Conservation (phyloP, 92 coral and sea anemone species). For the Bergia puertoricense region DNA sequence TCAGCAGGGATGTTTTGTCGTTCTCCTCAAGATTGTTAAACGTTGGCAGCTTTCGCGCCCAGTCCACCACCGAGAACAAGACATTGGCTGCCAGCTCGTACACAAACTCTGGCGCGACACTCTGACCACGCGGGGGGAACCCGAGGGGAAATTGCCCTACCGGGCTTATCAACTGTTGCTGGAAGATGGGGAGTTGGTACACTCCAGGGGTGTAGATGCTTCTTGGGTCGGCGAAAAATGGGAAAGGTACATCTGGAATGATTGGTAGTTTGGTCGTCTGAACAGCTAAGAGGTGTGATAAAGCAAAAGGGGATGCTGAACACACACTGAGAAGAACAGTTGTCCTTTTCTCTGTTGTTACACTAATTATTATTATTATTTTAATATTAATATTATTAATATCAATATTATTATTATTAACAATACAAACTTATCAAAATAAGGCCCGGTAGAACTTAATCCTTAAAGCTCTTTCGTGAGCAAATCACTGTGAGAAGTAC, state of each 20-base stretch:
- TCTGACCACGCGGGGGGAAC: conserved; percentile 64
- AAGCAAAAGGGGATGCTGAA: background rate
- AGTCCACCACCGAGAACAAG: conserved; percentile 87
- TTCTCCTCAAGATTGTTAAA: conserved; percentile 72
- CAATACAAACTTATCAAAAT: no score
- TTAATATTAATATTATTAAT: no score
- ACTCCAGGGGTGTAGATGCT: conserved; percentile 71
- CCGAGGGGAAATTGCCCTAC: conserved; percentile 66
- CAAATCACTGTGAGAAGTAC: no score
- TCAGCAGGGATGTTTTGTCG: conserved; percentile 73
- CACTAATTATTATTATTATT: no score
- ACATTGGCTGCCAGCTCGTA: conserved; percentile 91
- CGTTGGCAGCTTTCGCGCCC: conserved; percentile 86
- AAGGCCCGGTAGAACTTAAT: no score
- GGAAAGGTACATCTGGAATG: conserved; percentile 70
- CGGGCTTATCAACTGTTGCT: conserved; percentile 61
- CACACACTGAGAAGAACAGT: background rate
- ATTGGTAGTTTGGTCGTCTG: conserved; percentile 87
- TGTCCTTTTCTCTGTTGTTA: no score
- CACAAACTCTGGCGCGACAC: conserved; percentile 69
- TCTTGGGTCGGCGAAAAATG: conserved; percentile 70
- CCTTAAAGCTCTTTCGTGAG: no score
- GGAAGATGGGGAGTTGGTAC: conserved; percentile 72
- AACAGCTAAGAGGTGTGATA: conserved; percentile 56
- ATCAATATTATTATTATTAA: no score